phyloP scores from a whole-genome alignment of 2,888 invertebrate species.

The Netelia virgata region DNA sequence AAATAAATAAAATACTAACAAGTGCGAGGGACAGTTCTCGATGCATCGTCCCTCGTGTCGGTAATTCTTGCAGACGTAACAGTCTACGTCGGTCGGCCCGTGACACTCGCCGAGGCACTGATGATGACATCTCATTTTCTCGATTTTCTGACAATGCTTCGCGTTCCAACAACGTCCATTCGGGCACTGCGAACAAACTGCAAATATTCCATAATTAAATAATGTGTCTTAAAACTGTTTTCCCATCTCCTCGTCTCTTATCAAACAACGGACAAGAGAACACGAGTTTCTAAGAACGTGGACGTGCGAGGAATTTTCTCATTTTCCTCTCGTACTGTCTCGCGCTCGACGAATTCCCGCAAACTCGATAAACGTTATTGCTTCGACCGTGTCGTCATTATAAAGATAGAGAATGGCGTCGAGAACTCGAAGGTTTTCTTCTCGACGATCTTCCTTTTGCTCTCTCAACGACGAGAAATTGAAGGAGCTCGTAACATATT shows the following conservation, averaged over 20 bases:
- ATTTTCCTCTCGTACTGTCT: neutral
- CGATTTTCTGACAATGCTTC: slow-evolving; percentile 85
- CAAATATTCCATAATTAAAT: slow-evolving; percentile 50
- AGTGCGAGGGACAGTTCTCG: slow-evolving; percentile 88
- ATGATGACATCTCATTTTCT: slow-evolving; percentile 88
- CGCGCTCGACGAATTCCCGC: neutral
- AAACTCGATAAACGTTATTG: neutral
- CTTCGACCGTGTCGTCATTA: neutral
- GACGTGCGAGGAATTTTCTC: neutral
- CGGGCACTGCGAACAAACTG: slow-evolving; percentile 89
- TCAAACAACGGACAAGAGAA: neutral
- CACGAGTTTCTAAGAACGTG: slow-evolving; percentile 13
- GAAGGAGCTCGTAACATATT: neutral
- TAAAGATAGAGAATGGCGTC: neutral
- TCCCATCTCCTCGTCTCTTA: neutral
- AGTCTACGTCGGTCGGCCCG: slow-evolving; percentile 86
- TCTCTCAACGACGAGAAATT: neutral
- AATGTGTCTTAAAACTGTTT: neutral
- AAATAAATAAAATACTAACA: slow-evolving; percentile 86
- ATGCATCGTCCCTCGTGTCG: slow-evolving; percentile 87
- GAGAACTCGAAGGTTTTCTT: neutral
- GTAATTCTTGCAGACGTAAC: slow-evolving; percentile 89
- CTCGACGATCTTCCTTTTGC: neutral
- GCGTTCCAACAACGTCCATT: slow-evolving; percentile 85
- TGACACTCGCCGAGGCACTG: slow-evolving; percentile 93